These are phyloP conservation scores for Araneus ventricosus DNA, from an alignment of 1,140 invertebrate genomes.

Conservation along the genomic window DNA sequence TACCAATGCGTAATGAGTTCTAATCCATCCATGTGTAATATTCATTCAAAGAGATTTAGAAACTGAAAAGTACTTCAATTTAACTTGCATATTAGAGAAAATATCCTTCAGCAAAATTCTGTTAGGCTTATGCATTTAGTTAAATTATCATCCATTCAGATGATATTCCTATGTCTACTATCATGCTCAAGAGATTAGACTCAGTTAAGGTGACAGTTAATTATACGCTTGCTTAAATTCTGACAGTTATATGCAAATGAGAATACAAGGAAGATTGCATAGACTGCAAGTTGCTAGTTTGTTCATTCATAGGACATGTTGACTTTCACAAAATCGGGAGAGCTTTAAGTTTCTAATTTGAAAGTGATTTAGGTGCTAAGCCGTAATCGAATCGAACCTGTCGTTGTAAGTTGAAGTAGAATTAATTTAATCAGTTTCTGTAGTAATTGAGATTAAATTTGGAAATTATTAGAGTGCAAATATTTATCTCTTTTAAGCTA, in stretches of 20 bases:
- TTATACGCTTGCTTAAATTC: slow-evolving; percentile 7
- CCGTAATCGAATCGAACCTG: neutral
- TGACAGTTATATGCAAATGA: neutral
- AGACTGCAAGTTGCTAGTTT: neutral
- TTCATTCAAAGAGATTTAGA: neutral
- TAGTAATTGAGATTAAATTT: neutral
- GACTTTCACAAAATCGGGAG: neutral
- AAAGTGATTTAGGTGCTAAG: neutral
- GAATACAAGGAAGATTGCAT: neutral
- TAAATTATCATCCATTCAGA: neutral
- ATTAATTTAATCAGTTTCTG: neutral
- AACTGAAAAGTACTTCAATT: neutral
- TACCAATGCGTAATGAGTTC: too few species aligned
- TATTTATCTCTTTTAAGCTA: too few species aligned
- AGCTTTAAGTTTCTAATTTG: neutral
- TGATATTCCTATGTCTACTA: neutral
- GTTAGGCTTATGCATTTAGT: neutral
- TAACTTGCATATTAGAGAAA: neutral
- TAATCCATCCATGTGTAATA: too few species aligned
- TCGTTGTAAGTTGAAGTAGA: neutral
- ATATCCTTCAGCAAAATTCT: neutral
- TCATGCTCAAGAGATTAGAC: neutral
- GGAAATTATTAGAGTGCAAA: neutral
- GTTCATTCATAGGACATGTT: neutral
- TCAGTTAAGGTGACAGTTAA: neutral